These are phyloP conservation scores for Incurvaria masculella DNA, from an alignment of 2,888 invertebrate species.

Conservation along the genomic window DNA sequence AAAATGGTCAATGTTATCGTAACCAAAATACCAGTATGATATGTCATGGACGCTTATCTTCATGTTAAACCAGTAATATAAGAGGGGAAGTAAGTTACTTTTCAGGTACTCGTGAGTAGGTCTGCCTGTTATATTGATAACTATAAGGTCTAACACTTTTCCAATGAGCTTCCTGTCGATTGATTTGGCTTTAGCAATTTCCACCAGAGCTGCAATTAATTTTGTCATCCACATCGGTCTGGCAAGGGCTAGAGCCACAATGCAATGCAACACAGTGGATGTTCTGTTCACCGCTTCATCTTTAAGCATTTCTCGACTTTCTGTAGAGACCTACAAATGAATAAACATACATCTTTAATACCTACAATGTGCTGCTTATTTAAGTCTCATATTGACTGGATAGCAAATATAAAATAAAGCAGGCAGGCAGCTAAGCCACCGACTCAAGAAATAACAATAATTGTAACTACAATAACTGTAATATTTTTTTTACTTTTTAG, in stretches of 20 bases:
- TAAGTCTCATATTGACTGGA: too few species aligned
- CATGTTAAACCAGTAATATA: slow-evolving; percentile 47
- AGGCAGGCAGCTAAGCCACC: too few species aligned
- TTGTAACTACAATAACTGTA: too few species aligned
- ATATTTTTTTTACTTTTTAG: too few species aligned
- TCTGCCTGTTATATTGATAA: slow-evolving; percentile 23
- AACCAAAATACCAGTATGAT: slow-evolving; percentile 40
- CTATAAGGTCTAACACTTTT: slow-evolving; percentile 41
- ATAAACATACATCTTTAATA: slow-evolving; percentile 28
- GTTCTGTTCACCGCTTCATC: slow-evolving; percentile 61
- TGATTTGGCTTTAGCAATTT: slow-evolving; percentile 49
- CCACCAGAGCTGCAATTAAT: slow-evolving; percentile 51
- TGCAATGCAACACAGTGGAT: slow-evolving; percentile 54
- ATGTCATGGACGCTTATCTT: slow-evolving; percentile 34
- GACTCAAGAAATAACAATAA: too few species aligned
- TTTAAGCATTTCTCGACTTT: slow-evolving; percentile 36
- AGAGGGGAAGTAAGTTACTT: slow-evolving; percentile 43
- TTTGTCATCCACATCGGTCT: slow-evolving; percentile 49
- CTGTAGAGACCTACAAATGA: slow-evolving; percentile 34
- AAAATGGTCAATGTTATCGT: slow-evolving; percentile 30
- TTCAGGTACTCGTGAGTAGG: slow-evolving; percentile 32
- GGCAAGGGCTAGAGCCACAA: slow-evolving; percentile 48
- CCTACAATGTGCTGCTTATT: too few species aligned
- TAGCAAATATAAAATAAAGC: too few species aligned
- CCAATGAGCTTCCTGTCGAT: slow-evolving; percentile 37